Percentiles rank a stretch among this genome's conserved stretches.
Conservation (phyloP, 2,888 invertebrate species). For the Scaptomyza parva region DNA sequence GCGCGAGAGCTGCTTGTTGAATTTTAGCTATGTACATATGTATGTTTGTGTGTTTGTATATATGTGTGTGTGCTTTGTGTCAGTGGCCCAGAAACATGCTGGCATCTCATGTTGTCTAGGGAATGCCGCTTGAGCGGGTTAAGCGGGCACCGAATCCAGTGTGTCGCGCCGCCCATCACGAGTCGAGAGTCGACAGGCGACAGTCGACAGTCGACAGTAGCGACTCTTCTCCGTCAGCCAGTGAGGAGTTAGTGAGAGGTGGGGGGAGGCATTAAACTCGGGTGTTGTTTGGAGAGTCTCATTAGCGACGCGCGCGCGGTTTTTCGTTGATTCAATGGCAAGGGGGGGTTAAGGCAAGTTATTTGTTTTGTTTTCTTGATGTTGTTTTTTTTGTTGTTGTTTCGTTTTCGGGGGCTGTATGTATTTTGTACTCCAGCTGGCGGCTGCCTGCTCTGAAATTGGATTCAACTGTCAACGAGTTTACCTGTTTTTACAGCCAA, state of each 20-base stretch:
- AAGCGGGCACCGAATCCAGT: conserved; percentile 31
- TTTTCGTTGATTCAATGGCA: conserved; percentile 26
- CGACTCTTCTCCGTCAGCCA: too few species aligned
- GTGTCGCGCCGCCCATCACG: neutral
- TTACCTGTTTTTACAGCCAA: conserved; percentile 20
- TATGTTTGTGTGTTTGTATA: too few species aligned
- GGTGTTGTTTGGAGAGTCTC: conserved; percentile 72
- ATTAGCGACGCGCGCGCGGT: conserved; percentile 67
- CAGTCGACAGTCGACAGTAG: neutral
- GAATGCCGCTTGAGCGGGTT: conserved; percentile 17
- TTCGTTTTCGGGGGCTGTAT: conserved; percentile 8
- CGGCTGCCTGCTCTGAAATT: conserved; percentile 50
- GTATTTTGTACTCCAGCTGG: conserved; percentile 12
- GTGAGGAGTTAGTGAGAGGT: neutral
- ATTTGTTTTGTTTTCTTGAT: conserved; percentile 48
- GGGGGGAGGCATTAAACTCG: conserved; percentile 22
- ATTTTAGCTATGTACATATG: conserved; percentile 38
- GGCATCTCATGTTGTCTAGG: conserved; percentile 54
- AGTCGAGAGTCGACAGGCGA: neutral
- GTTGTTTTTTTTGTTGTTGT: conserved; percentile 44
- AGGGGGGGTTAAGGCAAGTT: conserved; percentile 40
- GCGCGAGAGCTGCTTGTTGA: conserved; percentile 62
- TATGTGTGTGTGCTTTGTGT: conserved; percentile 13
- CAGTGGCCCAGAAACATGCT: conserved; percentile 40
- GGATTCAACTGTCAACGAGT: conserved; percentile 45